Conservation (phyloP, 2,888 invertebrate genomes). For the Pyrgus malvae region DNA sequence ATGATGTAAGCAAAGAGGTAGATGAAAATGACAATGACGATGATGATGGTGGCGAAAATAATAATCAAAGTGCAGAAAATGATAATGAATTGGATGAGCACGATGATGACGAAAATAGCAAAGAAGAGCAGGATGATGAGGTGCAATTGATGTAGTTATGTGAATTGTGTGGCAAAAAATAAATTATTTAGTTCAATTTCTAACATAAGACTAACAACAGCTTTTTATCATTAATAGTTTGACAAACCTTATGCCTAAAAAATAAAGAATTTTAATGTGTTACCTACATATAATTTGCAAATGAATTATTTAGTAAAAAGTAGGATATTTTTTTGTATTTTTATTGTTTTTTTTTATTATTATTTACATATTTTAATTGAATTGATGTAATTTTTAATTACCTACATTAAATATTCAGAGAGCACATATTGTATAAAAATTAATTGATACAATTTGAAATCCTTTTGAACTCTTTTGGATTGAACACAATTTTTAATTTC, state of each 20-base stretch:
- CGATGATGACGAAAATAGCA: slow-evolving; percentile 49
- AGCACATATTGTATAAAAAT: too few relatives aligned
- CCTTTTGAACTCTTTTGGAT: too few relatives aligned
- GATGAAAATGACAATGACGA: slow-evolving; percentile 50
- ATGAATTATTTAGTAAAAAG: too few relatives aligned
- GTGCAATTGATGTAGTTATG: slow-evolving; percentile 46
- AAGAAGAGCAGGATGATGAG: slow-evolving; percentile 47
- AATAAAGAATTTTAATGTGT: too few relatives aligned
- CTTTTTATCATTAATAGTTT: background rate
- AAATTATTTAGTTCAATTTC: background rate
- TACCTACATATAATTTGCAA: too few relatives aligned
- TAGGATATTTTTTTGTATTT: too few relatives aligned
- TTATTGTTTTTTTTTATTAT: too few relatives aligned
- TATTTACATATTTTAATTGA: too few relatives aligned
- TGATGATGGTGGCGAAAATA: slow-evolving; percentile 43
- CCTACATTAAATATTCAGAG: too few relatives aligned
- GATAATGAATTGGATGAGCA: slow-evolving; percentile 50
- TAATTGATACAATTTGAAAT: too few relatives aligned
- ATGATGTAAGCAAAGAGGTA: slow-evolving; percentile 40
- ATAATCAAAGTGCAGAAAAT: slow-evolving; percentile 39
- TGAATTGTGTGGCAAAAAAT: slow-evolving; percentile 60
- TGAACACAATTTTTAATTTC: too few relatives aligned
- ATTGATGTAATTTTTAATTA: too few relatives aligned
- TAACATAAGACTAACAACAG: slow-evolving; percentile 22
- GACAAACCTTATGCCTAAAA: background rate